Conservation (phyloP, 2,888 invertebrate species). For the Laspeyria flexula region DNA sequence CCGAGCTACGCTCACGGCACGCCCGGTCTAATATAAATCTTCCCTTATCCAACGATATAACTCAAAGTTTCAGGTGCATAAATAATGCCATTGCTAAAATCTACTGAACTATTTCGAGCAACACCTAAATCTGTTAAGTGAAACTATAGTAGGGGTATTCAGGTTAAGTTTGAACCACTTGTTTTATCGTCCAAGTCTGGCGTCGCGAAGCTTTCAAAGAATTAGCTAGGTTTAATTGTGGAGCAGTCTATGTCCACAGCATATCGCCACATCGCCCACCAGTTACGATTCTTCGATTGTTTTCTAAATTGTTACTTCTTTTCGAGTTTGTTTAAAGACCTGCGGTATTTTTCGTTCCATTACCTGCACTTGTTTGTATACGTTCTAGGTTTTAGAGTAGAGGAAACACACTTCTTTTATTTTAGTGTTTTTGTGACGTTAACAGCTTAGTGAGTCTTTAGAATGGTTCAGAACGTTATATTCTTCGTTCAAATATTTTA, state of each 20-base stretch:
- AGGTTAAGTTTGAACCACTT: constrained; percentile 35
- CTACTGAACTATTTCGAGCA: no score
- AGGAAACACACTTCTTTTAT: no score
- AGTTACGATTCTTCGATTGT: constrained; percentile 19
- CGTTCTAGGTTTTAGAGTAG: no score
- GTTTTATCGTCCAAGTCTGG: constrained; percentile 38
- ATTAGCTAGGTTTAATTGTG: constrained; percentile 54
- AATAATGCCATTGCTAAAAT: no score
- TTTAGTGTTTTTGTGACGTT: background rate
- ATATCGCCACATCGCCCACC: constrained; percentile 25
- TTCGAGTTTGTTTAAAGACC: constrained; percentile 2
- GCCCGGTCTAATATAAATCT: no score
- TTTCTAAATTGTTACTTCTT: constrained; percentile 20
- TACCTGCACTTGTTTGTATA: background rate
- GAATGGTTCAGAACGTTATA: no score
- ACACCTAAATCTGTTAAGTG: background rate
- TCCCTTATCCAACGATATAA: no score
- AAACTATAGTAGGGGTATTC: constrained; percentile 22
- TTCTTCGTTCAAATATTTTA: no score
- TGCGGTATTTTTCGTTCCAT: background rate
- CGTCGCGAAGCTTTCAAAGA: constrained; percentile 49
- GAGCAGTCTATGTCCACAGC: constrained; percentile 38
- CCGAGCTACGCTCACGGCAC: no score
- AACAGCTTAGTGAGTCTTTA: no score
- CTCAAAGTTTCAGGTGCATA: no score